These are phyloP conservation scores for Sebastes hopkinsi DNA, from an alignment of 2,797 vertebrate genomes.

Conservation along the genomic window DNA sequence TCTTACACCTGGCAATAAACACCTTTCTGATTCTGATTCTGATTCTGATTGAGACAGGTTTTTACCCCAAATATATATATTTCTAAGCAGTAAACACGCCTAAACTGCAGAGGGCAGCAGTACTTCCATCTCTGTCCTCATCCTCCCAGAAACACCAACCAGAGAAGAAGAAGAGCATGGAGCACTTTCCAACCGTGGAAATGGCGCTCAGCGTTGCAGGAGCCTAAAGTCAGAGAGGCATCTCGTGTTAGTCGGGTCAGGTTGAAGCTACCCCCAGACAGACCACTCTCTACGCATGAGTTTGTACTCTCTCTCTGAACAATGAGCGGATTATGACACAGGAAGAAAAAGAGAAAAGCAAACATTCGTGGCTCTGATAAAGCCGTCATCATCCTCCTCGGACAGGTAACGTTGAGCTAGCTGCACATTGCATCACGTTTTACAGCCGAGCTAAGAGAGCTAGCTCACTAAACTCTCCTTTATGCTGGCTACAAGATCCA, in stretches of 20 bases:
- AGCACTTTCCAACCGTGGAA: conserved; percentile 54
- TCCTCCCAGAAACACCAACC: background rate
- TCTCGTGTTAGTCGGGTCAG: background rate
- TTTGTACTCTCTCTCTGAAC: background rate
- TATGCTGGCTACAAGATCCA: background rate
- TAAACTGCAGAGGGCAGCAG: conserved; percentile 30
- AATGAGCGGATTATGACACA: conserved; percentile 65
- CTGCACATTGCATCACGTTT: conserved; percentile 71
- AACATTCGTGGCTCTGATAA: conserved; percentile 45
- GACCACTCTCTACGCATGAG: background rate
- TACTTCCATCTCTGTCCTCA: rapidly evolving
- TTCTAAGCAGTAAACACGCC: background rate
- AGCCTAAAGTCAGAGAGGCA: conserved; percentile 32
- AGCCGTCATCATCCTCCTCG: conserved; percentile 41
- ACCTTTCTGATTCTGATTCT: too few species aligned
- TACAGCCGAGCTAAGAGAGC: conserved; percentile 8
- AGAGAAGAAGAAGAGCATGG: conserved; percentile 38
- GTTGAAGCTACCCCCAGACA: too few species aligned
- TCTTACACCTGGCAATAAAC: too few species aligned
- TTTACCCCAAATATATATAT: background rate
- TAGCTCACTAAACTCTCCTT: background rate
- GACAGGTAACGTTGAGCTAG: conserved; percentile 62
- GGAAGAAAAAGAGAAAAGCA: conserved; percentile 10
- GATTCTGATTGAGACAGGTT: background rate
- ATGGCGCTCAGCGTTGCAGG: conserved; percentile 60